A percentile compares a stretch with the other conserved stretches of the same genome.
Evolutionary conservation across 2,113 vertebrate species (phyloP).

Genomic region (Tichodroma muraria): DNA sequence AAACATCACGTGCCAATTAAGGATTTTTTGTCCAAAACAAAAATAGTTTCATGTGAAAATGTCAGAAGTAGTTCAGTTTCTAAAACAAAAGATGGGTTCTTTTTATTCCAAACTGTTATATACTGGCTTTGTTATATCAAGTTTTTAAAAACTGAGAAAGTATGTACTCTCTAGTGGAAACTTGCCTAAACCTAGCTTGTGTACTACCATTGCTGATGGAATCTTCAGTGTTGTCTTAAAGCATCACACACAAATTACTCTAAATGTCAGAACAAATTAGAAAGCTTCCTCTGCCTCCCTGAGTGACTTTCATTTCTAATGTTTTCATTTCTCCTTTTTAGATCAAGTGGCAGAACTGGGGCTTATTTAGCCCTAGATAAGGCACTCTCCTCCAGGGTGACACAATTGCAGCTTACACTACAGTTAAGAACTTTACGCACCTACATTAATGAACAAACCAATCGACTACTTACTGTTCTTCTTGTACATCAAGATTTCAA

Average conservation of each 20-base stretch:
- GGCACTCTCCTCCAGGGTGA: not conserved
- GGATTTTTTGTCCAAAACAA: not conserved
- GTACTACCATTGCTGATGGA: not conserved
- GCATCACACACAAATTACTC: constrained; percentile 5
- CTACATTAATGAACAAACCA: not conserved
- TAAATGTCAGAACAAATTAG: constrained; percentile 27
- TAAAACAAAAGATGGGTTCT: not conserved
- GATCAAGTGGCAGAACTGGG: not conserved
- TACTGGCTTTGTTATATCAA: not conserved
- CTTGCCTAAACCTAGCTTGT: not conserved
- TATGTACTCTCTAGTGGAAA: not conserved
- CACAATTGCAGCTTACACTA: not conserved
- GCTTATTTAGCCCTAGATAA: not conserved
- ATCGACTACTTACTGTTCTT: constrained; percentile 88
- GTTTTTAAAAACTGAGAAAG: not conserved
- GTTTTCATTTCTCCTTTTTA: not conserved
- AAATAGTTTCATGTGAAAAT: not conserved
- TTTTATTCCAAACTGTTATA: not conserved
- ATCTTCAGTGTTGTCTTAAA: constrained; percentile 5
- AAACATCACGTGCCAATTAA: not conserved
- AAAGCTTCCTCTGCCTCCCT: not conserved
- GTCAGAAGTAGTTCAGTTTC: not conserved
- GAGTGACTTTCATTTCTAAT: not conserved
- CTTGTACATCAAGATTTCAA: constrained; percentile 98
- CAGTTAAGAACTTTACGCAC: not conserved